Evolutionary conservation across 2,797 vertebrate species (phyloP).

Genomic region (Cyclura pinguis): DNA sequence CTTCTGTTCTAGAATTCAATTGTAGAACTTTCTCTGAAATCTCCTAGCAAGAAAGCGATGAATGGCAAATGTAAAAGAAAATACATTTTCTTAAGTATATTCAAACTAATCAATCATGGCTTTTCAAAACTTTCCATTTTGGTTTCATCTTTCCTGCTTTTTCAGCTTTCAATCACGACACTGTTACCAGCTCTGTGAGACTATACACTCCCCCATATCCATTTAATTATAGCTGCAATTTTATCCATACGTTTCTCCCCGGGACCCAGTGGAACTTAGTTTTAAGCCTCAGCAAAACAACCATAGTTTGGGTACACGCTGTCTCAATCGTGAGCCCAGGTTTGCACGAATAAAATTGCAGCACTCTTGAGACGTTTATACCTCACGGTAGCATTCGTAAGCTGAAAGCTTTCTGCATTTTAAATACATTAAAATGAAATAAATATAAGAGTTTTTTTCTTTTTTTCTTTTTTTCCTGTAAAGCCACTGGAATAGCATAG

Average conservation of each 20-base stretch:
- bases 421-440: background rate
- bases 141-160: background rate
- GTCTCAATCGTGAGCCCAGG: background rate
- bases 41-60: conserved; percentile 8
- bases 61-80: background rate
- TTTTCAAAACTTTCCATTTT: background rate
- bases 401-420: background rate
- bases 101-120: background rate
- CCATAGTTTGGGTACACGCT: no score
- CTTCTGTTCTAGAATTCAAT: background rate
- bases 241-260: no score
- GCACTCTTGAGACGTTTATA: background rate
- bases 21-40: background rate
- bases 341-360: background rate
- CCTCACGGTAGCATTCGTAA: background rate
- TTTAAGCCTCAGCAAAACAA: no score
- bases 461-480: no score
- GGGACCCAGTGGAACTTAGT: no score
- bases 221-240: no score
- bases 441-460: no score
- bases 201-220: background rate
- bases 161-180: background rate
- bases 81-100: background rate
- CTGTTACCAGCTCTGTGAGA: background rate
- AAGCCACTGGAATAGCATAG: no score